These are phyloP conservation scores for Terrapene triunguis DNA, from an alignment of 2,113 vertebrate genomes.

Conservation along the genomic window DNA sequence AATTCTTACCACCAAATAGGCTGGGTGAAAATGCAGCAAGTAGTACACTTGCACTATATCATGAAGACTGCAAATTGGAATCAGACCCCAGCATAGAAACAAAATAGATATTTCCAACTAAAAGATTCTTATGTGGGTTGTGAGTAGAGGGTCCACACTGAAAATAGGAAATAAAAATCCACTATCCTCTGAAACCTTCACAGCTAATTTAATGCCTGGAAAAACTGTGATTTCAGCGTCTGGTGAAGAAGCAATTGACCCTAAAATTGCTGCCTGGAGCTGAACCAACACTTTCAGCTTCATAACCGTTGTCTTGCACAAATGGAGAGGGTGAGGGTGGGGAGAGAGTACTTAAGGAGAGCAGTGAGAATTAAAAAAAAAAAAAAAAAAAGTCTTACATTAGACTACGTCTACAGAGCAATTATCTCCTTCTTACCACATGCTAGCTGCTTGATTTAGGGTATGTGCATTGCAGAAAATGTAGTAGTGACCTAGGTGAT, in stretches of 20 bases:
- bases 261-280: constrained; percentile 69
- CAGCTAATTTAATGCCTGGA: constrained; percentile 60
- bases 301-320: constrained; percentile 26
- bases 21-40: constrained; percentile 31
- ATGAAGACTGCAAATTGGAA: neutral
- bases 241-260: constrained; percentile 66
- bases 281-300: constrained; percentile 50
- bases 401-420: too few species aligned
- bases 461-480: neutral
- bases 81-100: neutral
- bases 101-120: neutral
- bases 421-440: neutral
- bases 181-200: constrained; percentile 20
- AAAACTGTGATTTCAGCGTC: constrained; percentile 62
- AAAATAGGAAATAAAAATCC: constrained; percentile 8
- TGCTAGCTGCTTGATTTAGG: too few species aligned
- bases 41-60: constrained; percentile 25
- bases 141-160: constrained; percentile 10
- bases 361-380: neutral
- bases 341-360: neutral
- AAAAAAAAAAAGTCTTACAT: neutral
- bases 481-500: neutral
- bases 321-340: neutral
- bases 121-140: constrained; percentile 5
- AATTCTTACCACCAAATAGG: constrained; percentile 1